Base-by-base conservation (phyloP, 2,888 invertebrate species). In the Hemicrepidius hirtus region DNA sequence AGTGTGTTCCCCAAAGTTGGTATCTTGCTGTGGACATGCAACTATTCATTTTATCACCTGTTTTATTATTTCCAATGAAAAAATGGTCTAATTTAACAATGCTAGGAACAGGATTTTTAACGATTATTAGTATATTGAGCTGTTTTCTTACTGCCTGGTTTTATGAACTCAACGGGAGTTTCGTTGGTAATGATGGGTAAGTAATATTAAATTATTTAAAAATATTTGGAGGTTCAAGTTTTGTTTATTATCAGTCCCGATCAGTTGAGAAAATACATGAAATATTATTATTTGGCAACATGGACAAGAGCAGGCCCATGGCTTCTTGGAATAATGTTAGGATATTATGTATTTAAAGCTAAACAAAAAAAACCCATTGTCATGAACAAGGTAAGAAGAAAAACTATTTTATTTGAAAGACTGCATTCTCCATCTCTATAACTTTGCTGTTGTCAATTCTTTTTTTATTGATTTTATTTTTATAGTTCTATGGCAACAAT, bases 1-100 rank as follows among this genome's bases (percentile, higher is more conserved):
- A 84, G 85, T 88, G 88, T 74, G 78, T 88, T 74, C 77, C 83
- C 63, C 88, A 87, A 75, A 83, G 86, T 5, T 88, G 88, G 88
- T 88, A 88, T 76, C 78, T 88, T 16, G 85, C 86, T 3, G 86
- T 87, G 40, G 88, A 88, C 65, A 87, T 87, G 85, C 86, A 87
- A 71, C 83, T 86, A 63, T 88, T 85, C 74, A 82, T 85, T 75
- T 78, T 87, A 37, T 87, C 88, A 0, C 88, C 88, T 2, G 40
- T 88, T 1, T 77, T 88, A 6, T 76, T 88, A 12, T 84, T 85
- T 68, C 86, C 87, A 5, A 74, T 88, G 4, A 37, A 18, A 3
- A 57, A n/a, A 9, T 57, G 57, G 57, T 40, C 57, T 3, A 1
- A 1, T 4, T 0, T 20, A 1, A 40, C 57, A 2, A 3, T 57